A percentile compares a stretch with the other conserved stretches of the same genome.
phyloP scores from a whole-genome alignment of 2,888 invertebrate genomes.

The Drosophila peninsularis region DNA sequence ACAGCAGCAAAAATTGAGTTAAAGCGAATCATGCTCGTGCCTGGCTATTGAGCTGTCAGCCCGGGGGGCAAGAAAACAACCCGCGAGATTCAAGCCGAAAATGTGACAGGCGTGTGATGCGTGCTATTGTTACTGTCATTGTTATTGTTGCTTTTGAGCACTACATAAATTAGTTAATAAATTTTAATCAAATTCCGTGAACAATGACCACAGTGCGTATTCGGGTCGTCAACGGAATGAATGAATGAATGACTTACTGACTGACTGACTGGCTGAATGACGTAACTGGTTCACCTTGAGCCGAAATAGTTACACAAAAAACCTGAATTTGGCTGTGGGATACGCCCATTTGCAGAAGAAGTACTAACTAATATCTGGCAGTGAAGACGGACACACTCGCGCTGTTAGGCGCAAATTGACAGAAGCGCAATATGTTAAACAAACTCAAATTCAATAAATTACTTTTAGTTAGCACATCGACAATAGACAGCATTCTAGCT shows the following conservation, averaged over 20 bases:
- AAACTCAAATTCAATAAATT: slow-evolving; percentile 64
- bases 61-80: slow-evolving; percentile 1
- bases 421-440: slow-evolving; percentile 38
- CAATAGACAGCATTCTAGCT: slow-evolving; percentile 13
- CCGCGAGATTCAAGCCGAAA: slow-evolving; percentile 14
- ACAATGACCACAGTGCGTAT: slow-evolving; percentile 44
- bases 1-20: slow-evolving; percentile 5
- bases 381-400: slow-evolving; percentile 4
- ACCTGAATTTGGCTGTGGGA: slow-evolving; percentile 14
- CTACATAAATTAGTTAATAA: slow-evolving; percentile 72
- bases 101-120: slow-evolving; percentile 40
- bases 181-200: slow-evolving; percentile 73
- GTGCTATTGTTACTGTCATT: slow-evolving; percentile 36
- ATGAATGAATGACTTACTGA: slow-evolving; percentile 4
- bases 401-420: slow-evolving; percentile 45
- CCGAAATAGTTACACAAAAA: slow-evolving; percentile 33
- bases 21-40: slow-evolving; percentile 25
- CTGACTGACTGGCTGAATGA: slow-evolving; percentile 22
- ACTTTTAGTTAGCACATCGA: slow-evolving; percentile 57
- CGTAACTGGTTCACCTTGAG: slow-evolving; percentile 69
- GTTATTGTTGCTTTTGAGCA: slow-evolving; percentile 33
- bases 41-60: slow-evolving; percentile 36
- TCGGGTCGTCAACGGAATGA: slow-evolving; percentile 41
- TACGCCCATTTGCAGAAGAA: slow-evolving; percentile 9
- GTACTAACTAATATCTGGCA: slow-evolving; percentile 32